phyloP scores from a whole-genome alignment of 2,797 vertebrate genomes.

The Myioborus miniatus region DNA sequence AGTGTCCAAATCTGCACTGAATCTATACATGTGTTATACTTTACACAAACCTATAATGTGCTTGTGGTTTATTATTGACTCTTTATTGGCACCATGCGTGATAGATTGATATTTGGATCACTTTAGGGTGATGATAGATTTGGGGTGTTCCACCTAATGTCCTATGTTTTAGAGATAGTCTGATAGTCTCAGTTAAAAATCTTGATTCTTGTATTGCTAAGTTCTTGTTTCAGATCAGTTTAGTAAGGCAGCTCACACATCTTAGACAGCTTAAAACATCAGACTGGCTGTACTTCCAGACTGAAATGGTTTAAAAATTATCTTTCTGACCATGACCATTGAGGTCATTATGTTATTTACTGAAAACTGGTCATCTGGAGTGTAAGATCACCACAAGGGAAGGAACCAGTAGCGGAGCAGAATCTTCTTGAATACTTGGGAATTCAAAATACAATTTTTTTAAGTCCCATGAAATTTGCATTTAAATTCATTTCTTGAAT shows the following conservation, averaged over 20 bases:
- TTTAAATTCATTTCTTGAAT: conserved; percentile 1
- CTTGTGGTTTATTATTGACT: neutral
- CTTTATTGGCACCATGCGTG: neutral
- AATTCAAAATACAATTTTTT: neutral
- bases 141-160: neutral
- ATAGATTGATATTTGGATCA: neutral
- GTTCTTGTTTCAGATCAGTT: neutral
- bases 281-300: neutral
- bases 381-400: neutral
- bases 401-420: neutral
- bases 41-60: neutral
- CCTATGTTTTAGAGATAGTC: neutral
- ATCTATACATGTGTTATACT: neutral
- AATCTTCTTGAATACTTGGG: neutral
- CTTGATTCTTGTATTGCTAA: neutral
- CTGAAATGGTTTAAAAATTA: neutral
- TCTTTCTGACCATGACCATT: neutral
- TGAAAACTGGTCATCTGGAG: neutral
- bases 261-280: neutral
- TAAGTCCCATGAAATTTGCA: neutral
- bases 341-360: neutral
- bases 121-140: neutral
- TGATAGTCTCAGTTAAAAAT: neutral
- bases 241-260: neutral
- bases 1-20: neutral